phyloP scores from a whole-genome alignment of 1,140 invertebrate species.

The Zaprionus nigranus region DNA sequence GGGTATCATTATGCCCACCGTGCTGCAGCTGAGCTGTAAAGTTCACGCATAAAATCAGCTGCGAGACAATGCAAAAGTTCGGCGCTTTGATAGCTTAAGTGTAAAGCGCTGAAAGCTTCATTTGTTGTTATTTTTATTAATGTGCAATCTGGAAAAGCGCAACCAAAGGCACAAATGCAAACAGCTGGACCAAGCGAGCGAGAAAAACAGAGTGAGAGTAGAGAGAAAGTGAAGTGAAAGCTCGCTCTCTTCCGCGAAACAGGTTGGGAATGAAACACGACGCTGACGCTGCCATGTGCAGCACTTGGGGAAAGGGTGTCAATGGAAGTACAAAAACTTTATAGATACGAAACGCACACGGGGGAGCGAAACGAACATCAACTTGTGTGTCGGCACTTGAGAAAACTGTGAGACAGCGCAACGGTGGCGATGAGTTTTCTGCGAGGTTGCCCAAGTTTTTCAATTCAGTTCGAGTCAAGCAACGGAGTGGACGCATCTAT shows the following conservation, averaged over 20 bases:
- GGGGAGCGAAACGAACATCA: constrained; percentile 21
- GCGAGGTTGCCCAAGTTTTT: constrained; percentile 55
- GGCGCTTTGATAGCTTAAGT: constrained; percentile 12
- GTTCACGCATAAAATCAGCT: constrained; percentile 52
- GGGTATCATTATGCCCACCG: background rate
- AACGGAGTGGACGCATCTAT: constrained; percentile 61
- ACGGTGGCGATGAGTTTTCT: constrained; percentile 16
- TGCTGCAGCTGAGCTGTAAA: constrained; percentile 8
- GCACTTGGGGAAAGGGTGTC: constrained; percentile 69
- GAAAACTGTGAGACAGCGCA: constrained; percentile 22
- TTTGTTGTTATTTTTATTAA: constrained; percentile 44
- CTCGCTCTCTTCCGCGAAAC: constrained; percentile 25
- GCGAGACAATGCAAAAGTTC: constrained; percentile 42
- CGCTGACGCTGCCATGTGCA: constrained; percentile 1
- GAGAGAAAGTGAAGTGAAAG: constrained; percentile 14
- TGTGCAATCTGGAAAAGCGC: constrained; percentile 37
- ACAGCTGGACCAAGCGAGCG: constrained; percentile 38
- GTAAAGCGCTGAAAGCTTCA: constrained; percentile 24
- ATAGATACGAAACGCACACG: constrained; percentile 61
- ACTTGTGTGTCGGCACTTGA: constrained; percentile 42
- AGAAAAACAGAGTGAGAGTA: background rate
- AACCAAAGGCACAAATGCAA: constrained; percentile 12
- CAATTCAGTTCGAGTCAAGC: constrained; percentile 78
- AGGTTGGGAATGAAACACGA: constrained; percentile 24
- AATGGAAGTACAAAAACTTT: constrained; percentile 72